phyloP scores from a whole-genome alignment of 2,888 invertebrate genomes.

The Mythimna lalbum region DNA sequence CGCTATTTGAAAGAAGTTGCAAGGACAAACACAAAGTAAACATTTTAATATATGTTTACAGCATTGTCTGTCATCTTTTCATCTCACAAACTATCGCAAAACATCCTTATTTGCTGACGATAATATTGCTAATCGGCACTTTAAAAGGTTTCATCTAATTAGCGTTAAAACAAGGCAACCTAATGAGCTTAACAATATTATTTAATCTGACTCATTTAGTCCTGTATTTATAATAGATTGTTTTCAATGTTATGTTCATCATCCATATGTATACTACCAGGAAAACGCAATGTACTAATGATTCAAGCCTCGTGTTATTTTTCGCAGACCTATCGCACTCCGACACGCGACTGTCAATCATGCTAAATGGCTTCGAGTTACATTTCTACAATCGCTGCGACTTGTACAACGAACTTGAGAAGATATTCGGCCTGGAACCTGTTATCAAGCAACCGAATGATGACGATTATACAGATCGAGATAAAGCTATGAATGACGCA shows the following conservation, averaged over 20 bases:
- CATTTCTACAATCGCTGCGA: constrained; percentile 98
- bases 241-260: constrained; percentile 13
- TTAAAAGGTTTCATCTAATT: constrained; percentile 54
- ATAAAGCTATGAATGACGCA: constrained; percentile 92
- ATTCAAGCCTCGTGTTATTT: constrained; percentile 25
- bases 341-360: constrained; percentile 97
- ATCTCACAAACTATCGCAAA: neutral
- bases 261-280: constrained; percentile 35
- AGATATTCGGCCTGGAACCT: constrained; percentile 96
- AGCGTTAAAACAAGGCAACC: constrained; percentile 16
- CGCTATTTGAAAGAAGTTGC: constrained; percentile 11
- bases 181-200: constrained; percentile 51
- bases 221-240: constrained; percentile 28
- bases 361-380: constrained; percentile 98
- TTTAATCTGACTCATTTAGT: constrained; percentile 31
- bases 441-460: constrained; percentile 93
- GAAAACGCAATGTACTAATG: constrained; percentile 49
- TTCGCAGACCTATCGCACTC: constrained; percentile 97
- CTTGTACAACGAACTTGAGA: constrained; percentile 96
- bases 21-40: neutral
- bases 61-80: neutral
- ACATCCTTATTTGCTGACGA: constrained; percentile 15
- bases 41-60: neutral
- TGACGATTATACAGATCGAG: constrained; percentile 88
- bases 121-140: constrained; percentile 27